These are phyloP conservation scores for Brachyrhaphis roseni DNA, from an alignment of 2,797 vertebrate genomes.

Conservation along the genomic window DNA sequence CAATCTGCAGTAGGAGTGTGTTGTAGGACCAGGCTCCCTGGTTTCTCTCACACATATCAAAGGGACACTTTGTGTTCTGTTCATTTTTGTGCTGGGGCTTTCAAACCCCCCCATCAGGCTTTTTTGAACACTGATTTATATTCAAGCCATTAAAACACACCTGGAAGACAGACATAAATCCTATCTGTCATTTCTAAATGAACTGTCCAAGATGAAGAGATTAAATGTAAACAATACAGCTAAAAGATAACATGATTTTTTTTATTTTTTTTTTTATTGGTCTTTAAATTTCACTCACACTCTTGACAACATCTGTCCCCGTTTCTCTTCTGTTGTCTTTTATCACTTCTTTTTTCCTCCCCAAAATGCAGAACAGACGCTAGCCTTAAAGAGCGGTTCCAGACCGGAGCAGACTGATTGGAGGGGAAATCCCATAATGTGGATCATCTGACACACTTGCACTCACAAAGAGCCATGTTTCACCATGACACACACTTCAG, in stretches of 20 bases:
- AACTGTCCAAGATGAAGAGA: slow-evolving; percentile 9
- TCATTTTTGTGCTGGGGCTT: slow-evolving; percentile 53
- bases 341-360: slow-evolving; percentile 41
- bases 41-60: slow-evolving; percentile 61
- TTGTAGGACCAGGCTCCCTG: slow-evolving; percentile 55
- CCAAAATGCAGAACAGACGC: slow-evolving; percentile 69
- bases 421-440: slow-evolving; percentile 69
- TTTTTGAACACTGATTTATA: slow-evolving; percentile 54
- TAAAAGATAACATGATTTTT: neutral
- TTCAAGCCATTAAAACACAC: slow-evolving; percentile 24
- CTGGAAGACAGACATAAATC: slow-evolving; percentile 11
- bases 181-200: neutral
- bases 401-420: slow-evolving; percentile 58
- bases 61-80: slow-evolving; percentile 69
- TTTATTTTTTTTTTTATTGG: neutral
- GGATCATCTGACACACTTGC: slow-evolving; percentile 44
- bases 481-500: slow-evolving; percentile 40
- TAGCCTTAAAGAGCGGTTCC: slow-evolving; percentile 56
- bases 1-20: slow-evolving; percentile 47
- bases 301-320: slow-evolving; percentile 1
- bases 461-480: slow-evolving; percentile 26
- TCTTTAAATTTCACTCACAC: slow-evolving; percentile 24
- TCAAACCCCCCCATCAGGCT: slow-evolving; percentile 31
- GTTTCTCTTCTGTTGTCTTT: slow-evolving; percentile 47
- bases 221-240: slow-evolving; percentile 6